A percentile compares a stretch with the other conserved stretches of the same genome.
These are phyloP conservation scores for Setipinna tenuifilis DNA, from an alignment of 2,797 vertebrate species.

Conservation along the genomic window DNA sequence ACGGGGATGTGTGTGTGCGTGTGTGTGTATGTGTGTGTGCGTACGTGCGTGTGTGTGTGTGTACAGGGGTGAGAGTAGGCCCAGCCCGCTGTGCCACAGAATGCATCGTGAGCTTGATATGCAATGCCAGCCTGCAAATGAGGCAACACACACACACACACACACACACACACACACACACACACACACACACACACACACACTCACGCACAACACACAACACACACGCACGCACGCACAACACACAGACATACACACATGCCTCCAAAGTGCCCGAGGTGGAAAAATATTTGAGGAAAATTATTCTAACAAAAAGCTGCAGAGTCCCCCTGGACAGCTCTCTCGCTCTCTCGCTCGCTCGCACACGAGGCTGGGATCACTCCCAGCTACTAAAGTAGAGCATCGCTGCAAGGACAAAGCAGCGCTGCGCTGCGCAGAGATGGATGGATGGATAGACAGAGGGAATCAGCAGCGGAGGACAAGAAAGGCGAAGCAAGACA, in stretches of 20 bases:
- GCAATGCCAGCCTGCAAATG: conserved; percentile 56
- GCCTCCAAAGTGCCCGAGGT: conserved; percentile 57
- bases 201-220: too few species aligned
- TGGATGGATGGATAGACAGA: conserved; percentile 30
- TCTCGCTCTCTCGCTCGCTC: conserved; percentile 51
- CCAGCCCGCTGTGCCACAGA: conserved; percentile 52
- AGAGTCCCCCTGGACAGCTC: conserved; percentile 64
- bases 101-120: conserved; percentile 59
- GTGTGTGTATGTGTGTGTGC: too few species aligned
- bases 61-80: conserved; percentile 61
- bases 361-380: conserved; percentile 60
- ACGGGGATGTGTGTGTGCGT: too few species aligned
- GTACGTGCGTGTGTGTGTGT: too few species aligned
- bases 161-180: too few species aligned
- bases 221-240: background rate
- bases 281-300: conserved; percentile 70
- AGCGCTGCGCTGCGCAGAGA: conserved; percentile 42
- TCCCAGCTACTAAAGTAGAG: conserved; percentile 54
- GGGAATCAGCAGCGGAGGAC: background rate
- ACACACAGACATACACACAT: conserved; percentile 41
- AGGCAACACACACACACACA: conserved; percentile 35
- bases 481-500: background rate
- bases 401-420: conserved; percentile 58
- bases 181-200: too few species aligned
- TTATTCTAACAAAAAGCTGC: conserved; percentile 67